These are phyloP conservation scores for Chaitophorus viminalis DNA, from an alignment of 2,888 invertebrate species.

Conservation along the genomic window DNA sequence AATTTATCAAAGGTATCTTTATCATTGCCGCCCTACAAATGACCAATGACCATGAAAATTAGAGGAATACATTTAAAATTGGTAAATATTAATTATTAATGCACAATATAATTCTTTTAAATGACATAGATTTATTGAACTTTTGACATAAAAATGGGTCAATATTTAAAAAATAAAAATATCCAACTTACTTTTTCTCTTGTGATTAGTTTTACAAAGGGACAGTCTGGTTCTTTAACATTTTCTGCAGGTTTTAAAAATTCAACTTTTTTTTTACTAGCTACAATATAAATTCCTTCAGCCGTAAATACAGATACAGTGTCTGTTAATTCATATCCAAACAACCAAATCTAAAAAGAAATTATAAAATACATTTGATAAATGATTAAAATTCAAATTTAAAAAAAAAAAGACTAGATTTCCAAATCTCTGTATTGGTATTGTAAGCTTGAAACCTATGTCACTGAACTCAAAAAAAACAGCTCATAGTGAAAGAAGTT, in stretches of 20 bases:
- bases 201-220: slow-evolving; percentile 84
- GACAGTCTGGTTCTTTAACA: slow-evolving; percentile 83
- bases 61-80: not conserved
- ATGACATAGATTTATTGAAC: slow-evolving; percentile 3
- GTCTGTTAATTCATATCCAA: slow-evolving; percentile 96
- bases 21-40: slow-evolving; percentile 83
- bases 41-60: slow-evolving; percentile 39
- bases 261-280: slow-evolving; percentile 98
- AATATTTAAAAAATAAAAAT: slow-evolving; percentile 14
- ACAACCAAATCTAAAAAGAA: slow-evolving; percentile 85
- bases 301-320: slow-evolving; percentile 92
- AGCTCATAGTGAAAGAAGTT: no score
- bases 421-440: no score
- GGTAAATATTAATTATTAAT: not conserved
- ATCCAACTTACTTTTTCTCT: slow-evolving; percentile 83
- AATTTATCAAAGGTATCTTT: slow-evolving; percentile 79
- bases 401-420: no score
- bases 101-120: no score
- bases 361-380: slow-evolving; percentile 35
- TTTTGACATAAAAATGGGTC: slow-evolving; percentile 34
- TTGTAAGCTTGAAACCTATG: no score
- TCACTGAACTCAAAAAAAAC: no score
- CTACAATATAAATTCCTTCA: slow-evolving; percentile 86
- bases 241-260: slow-evolving; percentile 91
- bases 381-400: no score